Conservation (phyloP, 2,888 invertebrate species). For the Anorthoa munda region DNA sequence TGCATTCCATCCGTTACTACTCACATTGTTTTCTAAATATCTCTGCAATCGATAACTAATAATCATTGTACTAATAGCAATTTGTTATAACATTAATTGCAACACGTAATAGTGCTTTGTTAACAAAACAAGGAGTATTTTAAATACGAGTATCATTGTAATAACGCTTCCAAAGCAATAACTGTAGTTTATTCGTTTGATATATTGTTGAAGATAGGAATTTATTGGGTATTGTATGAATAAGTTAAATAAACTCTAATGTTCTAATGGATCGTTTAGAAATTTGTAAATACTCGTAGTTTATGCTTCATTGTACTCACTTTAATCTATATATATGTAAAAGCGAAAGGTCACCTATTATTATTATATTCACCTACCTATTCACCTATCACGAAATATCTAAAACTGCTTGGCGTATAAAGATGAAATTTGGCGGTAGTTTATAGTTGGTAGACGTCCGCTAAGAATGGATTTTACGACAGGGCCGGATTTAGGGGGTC, state of each 20-base stretch:
- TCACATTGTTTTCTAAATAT: not conserved
- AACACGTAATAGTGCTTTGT: slow-evolving; percentile 12
- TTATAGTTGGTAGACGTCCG: too few species aligned
- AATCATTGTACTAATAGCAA: not conserved
- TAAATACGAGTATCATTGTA: slow-evolving; percentile 18
- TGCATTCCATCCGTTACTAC: not conserved
- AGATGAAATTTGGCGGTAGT: too few species aligned
- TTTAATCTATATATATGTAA: too few species aligned
- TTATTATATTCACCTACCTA: too few species aligned
- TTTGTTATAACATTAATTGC: not conserved
- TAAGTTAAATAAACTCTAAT: not conserved
- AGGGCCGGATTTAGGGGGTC: too few species aligned
- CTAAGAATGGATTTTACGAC: too few species aligned
- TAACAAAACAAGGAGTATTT: not conserved
- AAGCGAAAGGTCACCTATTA: too few species aligned
- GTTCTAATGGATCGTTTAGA: not conserved
- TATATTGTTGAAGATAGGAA: slow-evolving; percentile 15
- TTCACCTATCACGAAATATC: too few species aligned
- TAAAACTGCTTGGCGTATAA: too few species aligned
- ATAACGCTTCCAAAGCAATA: not conserved
- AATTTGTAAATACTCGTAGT: too few species aligned
- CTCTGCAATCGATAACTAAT: not conserved
- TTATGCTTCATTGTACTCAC: not conserved
- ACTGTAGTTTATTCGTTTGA: slow-evolving; percentile 4
- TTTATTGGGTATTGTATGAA: slow-evolving; percentile 9